A percentile compares a stretch with the other conserved stretches of the same genome.
phyloP scores from a whole-genome alignment of 2,113 vertebrate species.

The Vulpes lagopus region DNA sequence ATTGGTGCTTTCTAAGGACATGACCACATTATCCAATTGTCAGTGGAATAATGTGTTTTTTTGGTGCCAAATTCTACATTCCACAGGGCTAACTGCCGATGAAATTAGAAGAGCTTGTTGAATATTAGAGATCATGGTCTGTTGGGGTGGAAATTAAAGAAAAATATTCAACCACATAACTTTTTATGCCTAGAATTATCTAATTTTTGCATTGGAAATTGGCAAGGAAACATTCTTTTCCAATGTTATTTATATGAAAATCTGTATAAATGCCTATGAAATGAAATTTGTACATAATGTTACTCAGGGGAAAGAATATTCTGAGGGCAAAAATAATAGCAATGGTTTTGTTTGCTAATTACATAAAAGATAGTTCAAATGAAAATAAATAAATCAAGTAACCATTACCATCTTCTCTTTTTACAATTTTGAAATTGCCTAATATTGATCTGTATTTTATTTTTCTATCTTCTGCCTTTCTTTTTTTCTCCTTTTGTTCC shows the following conservation, averaged over 20 bases:
- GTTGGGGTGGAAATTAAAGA: slow-evolving; percentile 36
- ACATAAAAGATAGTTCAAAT: slow-evolving; percentile 54
- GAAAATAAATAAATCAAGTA: slow-evolving; percentile 34
- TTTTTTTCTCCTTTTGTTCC: neutral
- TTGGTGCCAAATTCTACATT: slow-evolving; percentile 53
- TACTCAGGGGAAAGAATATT: slow-evolving; percentile 23
- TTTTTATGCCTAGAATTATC: slow-evolving; percentile 68
- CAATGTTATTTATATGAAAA: slow-evolving; percentile 70
- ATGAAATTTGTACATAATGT: slow-evolving; percentile 66
- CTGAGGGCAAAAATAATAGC: slow-evolving; percentile 16
- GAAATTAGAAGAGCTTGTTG: neutral
- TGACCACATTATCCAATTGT: slow-evolving; percentile 28
- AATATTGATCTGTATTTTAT: neutral
- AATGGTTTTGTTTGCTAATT: slow-evolving; percentile 57
- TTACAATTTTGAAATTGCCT: slow-evolving; percentile 16
- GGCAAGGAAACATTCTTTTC: slow-evolving; percentile 73
- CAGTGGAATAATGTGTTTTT: slow-evolving; percentile 31
- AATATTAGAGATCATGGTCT: slow-evolving; percentile 68
- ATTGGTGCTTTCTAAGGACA: slow-evolving; percentile 5
- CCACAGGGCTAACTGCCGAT: slow-evolving; percentile 42
- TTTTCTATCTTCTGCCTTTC: neutral
- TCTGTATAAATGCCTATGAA: slow-evolving; percentile 52
- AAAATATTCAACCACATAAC: slow-evolving; percentile 38
- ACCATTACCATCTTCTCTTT: neutral
- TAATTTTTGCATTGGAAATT: slow-evolving; percentile 77